Conservation (phyloP, 2,888 invertebrate genomes). For the Cryptops parisi region DNA sequence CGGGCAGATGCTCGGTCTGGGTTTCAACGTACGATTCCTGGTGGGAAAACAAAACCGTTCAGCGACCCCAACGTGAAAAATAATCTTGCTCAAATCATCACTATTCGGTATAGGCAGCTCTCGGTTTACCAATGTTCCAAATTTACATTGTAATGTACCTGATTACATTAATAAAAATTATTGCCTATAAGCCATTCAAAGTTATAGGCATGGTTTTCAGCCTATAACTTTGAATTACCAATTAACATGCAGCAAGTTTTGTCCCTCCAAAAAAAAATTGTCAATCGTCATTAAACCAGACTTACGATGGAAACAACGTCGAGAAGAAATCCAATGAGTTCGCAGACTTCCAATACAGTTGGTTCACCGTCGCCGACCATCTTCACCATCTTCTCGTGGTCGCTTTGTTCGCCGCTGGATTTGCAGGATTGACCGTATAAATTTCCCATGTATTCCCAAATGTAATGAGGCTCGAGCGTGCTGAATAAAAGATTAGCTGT, state of each 20-base stretch:
- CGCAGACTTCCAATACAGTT: conserved; percentile 47
- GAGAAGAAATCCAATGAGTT: conserved; percentile 54
- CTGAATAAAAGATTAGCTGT: conserved; percentile 70
- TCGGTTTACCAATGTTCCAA: too few relatives aligned
- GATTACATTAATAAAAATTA: not conserved
- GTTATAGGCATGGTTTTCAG: too few relatives aligned
- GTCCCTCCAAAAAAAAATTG: too few relatives aligned
- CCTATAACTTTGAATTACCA: too few relatives aligned
- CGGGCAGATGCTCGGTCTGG: conserved; percentile 61
- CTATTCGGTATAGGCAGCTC: too few relatives aligned
- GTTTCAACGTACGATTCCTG: conserved; percentile 59
- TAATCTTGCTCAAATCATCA: too few relatives aligned
- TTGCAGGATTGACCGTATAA: conserved; percentile 29
- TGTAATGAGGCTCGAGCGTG: conserved; percentile 66
- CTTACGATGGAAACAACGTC: conserved; percentile 48
- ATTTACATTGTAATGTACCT: too few relatives aligned
- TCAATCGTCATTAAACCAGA: not conserved
- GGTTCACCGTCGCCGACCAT: conserved; percentile 39
- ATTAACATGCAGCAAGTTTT: too few relatives aligned
- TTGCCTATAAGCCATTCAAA: too few relatives aligned
- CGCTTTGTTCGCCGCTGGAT: too few relatives aligned
- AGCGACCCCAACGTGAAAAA: too few relatives aligned
- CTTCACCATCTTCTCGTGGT: conserved; percentile 29
- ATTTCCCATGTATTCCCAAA: conserved; percentile 58
- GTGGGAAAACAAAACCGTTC: too few relatives aligned